Base-by-base conservation (phyloP, 2,797 vertebrate species). In the Odontamblyopus rebecca region DNA sequence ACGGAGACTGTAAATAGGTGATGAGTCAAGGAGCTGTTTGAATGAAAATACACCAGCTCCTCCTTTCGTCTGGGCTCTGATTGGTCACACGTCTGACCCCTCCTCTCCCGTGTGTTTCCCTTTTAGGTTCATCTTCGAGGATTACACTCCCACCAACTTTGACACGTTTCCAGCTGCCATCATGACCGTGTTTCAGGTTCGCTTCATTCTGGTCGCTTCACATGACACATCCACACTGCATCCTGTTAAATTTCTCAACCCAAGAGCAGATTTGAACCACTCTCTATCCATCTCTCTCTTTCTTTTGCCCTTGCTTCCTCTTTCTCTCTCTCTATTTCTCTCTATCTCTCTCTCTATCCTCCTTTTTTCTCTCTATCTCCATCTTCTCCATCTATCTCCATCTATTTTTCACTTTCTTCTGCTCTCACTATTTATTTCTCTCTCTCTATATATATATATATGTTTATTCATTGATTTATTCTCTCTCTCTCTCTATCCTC, bases 101-200 rank as follows among this genome's bases (percentile, higher is more conserved):
- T 61, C 35, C 70, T 77, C 86, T 81, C 89, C 71, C 76, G 72
- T 87, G 75, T 87, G 66, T 72, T 74, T 85, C 74, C 73, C 77
- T 76, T 89, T 71, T 90, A 99, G 98, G 92, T 99, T 99, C 94
- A 99, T 98, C 89, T 99, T 99, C 93, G 97, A 97, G 76, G 97
- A 99, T 89, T 97, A 97, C 82, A 99, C 98, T 23, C 98, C 98
- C 67, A 96, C 98, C 88, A 99, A 99, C 92, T 99, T 99, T 41
- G 97, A 99, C 90, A 99, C 98, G 60, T 99, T 99, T 89, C 98
- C 98, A 57, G 97, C 98, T 72, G 95, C 98, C 79, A 98, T 99
- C 91, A 99, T 99, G 98, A 99, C 98, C 0, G 98, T 99, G 82
- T 99, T 99, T 89, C 98, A 99, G 97, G 98, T 98, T 87, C 85